Percentiles rank a stretch among this genome's conserved stretches.
Conservation (phyloP, 2,888 invertebrate genomes). For the Tetragnatha montana region DNA sequence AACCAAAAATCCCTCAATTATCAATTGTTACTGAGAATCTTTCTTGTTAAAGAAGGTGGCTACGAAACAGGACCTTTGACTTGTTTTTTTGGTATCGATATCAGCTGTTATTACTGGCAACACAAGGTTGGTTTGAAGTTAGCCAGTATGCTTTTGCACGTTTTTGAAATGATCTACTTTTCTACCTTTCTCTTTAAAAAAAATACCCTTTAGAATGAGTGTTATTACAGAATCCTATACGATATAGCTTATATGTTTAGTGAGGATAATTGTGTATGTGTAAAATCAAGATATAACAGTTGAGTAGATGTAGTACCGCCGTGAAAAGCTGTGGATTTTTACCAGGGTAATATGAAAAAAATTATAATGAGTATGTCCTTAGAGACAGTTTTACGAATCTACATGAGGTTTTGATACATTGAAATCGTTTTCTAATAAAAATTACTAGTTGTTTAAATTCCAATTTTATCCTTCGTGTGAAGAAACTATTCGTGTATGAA, state of each 20-base stretch:
- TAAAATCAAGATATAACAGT: conserved; percentile 21
- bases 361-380: conserved; percentile 20
- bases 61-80: not conserved
- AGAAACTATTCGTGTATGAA: not conserved
- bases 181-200: conserved; percentile 32
- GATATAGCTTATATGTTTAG: conserved; percentile 31
- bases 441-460: conserved; percentile 11
- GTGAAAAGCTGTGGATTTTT: conserved; percentile 43
- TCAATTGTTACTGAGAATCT: conserved; percentile 16
- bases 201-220: conserved; percentile 16
- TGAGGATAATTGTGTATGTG: conserved; percentile 16
- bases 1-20: conserved; percentile 21
- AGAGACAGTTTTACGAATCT: conserved; percentile 29
- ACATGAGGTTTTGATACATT: not conserved
- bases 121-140: not conserved
- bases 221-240: conserved; percentile 14
- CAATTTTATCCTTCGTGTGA: not conserved
- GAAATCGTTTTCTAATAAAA: not conserved
- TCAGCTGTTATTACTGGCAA: not conserved
- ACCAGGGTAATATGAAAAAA: conserved; percentile 34
- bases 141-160: conserved; percentile 39
- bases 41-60: not conserved
- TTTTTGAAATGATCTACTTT: conserved; percentile 55
- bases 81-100: not conserved
- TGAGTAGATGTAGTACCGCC: conserved; percentile 15